Conservation (phyloP, 1,140 invertebrate species). For the Archegozetes longisetosus region DNA sequence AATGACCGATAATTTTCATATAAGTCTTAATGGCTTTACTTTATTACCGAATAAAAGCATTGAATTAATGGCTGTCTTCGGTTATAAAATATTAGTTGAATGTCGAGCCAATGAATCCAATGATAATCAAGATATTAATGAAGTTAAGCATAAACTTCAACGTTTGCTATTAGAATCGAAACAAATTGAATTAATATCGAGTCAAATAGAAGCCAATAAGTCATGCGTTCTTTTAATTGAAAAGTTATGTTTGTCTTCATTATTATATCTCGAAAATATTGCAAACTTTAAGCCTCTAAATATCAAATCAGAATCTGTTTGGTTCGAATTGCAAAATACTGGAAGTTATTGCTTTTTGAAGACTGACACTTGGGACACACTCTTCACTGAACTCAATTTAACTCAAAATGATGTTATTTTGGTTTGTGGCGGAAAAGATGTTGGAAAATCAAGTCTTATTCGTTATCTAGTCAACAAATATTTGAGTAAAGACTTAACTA, state of each 20-base stretch:
- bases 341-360: not conserved
- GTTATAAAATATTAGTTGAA: not conserved
- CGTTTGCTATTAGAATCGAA: not conserved
- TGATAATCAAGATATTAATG: not conserved
- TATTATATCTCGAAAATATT: not conserved
- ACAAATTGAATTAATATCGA: no score
- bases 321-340: not conserved
- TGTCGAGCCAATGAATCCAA: not conserved
- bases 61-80: not conserved
- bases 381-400: not conserved
- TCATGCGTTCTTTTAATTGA: not conserved
- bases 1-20: not conserved
- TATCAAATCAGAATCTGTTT: not conserved
- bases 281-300: not conserved
- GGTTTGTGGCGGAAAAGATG: constrained; percentile 13
- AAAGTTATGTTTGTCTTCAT: not conserved
- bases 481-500: not conserved
- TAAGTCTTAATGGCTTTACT: not conserved
- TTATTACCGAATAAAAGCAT: not conserved
- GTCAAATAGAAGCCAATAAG: not conserved
- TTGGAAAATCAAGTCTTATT: constrained; percentile 17
- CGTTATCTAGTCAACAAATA: constrained; percentile 14
- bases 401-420: not conserved
- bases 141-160: not conserved
- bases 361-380: not conserved